Base-by-base conservation (phyloP, 2,113 vertebrate genomes). In the Cranoglanis bouderius region DNA sequence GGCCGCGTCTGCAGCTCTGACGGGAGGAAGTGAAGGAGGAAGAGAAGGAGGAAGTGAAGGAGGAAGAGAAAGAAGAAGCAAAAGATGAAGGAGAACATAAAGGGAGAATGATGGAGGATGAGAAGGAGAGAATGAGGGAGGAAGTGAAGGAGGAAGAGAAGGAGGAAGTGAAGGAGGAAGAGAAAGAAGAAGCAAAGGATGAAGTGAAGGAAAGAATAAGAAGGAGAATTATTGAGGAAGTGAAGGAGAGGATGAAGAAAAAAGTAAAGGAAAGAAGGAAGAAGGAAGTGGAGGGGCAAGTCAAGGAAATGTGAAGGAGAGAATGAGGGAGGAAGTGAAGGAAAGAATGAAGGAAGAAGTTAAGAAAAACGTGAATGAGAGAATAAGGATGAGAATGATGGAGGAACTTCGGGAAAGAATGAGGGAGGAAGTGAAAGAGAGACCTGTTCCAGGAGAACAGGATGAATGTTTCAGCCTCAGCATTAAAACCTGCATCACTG, bases 121-220 rank as follows among this genome's bases (percentile, higher is more conserved):
- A 13, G 29, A 10, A 61, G 59, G 7, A 61, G 59, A 65, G 12
- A 14, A 65, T 1, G 40, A 43, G 3, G 40, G 43, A 26, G 19
- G 72, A 40, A 10, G 10, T 43, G 19, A 35, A 72, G 32, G 5
- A 72, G 6, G 43, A 0, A n/a, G 29, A 4, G 12, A 1, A 35
- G n/a, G 13, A 70, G 32, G 29, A n/a, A 2, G 5, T 35, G 6
- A 6, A 6, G 14, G 13, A 35, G 32, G 2, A n/a, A 14, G 13
- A 32, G n/a, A 14, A 14, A 4, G n/a, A 13, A 13, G 0, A 0
- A 4, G 10, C 0, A 2, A n/a, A 0, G 65, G 10, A 67, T 18
- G 59, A 26, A 61, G 59, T 4, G 29, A 29, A 29, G 8, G 57
- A 24, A 7, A 59, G 61, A 65, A n/a, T n/a, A 7, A 29, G n/a